phyloP scores from a whole-genome alignment of 2,113 vertebrate genomes.

The Carassius carassius region DNA sequence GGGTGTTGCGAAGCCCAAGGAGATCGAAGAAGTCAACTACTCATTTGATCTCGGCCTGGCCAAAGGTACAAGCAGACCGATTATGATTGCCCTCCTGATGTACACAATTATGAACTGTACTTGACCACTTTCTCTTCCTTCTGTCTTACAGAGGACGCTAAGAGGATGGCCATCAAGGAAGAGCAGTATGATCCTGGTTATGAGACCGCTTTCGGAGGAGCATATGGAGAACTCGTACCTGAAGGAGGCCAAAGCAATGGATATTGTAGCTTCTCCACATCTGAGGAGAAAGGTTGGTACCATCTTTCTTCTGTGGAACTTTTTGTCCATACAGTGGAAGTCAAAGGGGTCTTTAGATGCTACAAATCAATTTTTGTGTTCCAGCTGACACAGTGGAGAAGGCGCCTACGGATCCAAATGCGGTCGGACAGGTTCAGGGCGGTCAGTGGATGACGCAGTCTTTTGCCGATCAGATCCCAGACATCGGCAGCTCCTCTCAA shows the following conservation, averaged over 20 bases:
- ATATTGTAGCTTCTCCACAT: conserved; percentile 76
- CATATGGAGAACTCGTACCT: conserved; percentile 70
- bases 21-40: conserved; percentile 88
- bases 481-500: conserved; percentile 64
- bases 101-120: not conserved
- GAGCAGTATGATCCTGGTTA: conserved; percentile 96
- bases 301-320: not conserved
- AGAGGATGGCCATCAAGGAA: conserved; percentile 95
- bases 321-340: not conserved
- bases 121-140: not conserved
- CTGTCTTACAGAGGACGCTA: conserved; percentile 87
- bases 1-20: conserved; percentile 75
- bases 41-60: conserved; percentile 87
- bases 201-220: conserved; percentile 88
- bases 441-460: conserved; percentile 87
- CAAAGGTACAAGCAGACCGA: conserved; percentile 78
- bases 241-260: conserved; percentile 72
- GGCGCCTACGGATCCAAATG: conserved; percentile 54
- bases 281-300: conserved; percentile 76
- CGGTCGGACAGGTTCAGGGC: conserved; percentile 75
- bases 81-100: not conserved
- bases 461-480: conserved; percentile 84
- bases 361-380: not conserved
- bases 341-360: not conserved
- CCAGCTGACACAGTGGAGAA: conserved; percentile 62